Evolutionary conservation across 2,888 invertebrate species (phyloP).

Genomic region (Eurytoma adleriae): DNA sequence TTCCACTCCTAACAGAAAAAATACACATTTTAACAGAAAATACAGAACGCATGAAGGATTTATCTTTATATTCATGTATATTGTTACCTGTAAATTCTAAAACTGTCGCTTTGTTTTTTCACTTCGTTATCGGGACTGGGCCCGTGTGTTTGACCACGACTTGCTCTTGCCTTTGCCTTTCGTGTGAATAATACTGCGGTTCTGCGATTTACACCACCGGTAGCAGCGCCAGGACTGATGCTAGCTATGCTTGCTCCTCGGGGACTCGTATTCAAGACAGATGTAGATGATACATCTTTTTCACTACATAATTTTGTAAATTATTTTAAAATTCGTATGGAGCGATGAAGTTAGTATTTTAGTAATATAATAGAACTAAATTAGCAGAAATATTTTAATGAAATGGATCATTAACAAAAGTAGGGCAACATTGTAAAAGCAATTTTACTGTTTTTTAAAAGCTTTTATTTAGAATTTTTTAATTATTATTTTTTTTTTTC

Average conservation of each 20-base stretch:
- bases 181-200: conserved; percentile 88
- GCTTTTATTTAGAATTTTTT: no score
- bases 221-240: conserved; percentile 20
- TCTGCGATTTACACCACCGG: conserved; percentile 81
- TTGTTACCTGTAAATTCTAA: conserved; percentile 70
- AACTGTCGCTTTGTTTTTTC: conserved; percentile 73
- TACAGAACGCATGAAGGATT: no score
- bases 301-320: conserved; percentile 1
- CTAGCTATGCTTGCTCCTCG: conserved; percentile 20
- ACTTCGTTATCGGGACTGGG: conserved; percentile 63
- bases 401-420: no score
- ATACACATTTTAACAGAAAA: not conserved
- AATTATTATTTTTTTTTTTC: no score
- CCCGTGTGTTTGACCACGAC: conserved; percentile 70
- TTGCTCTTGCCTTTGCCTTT: conserved; percentile 81
- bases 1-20: conserved; percentile 65
- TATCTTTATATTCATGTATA: no score
- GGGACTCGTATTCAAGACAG: conserved; percentile 26
- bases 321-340: no score
- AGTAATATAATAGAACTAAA: not conserved
- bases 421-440: no score
- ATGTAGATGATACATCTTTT: conserved; percentile 33
- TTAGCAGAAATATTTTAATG: no score
- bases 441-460: no score
- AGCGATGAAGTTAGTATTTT: not conserved